Base-by-base conservation (phyloP, 2,888 invertebrate species). In the Orgyia antiqua region DNA sequence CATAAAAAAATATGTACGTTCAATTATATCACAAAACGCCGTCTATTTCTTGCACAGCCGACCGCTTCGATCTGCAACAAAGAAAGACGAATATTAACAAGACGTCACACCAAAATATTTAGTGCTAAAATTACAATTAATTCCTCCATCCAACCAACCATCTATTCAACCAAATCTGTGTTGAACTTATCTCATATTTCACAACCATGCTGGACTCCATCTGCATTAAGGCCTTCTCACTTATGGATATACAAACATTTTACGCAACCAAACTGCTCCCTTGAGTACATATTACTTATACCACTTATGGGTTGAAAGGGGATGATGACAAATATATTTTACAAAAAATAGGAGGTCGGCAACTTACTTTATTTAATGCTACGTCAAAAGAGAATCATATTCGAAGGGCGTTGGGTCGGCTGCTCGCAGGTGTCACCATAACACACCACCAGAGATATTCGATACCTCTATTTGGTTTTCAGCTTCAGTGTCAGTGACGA, bases 341-440 rank as follows among this genome's bases (percentile, higher is more conserved):
- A n/a, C n/a, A n/a, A n/a, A n/a, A n/a, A n/a, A n/a, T n/a, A n/a
- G n/a, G n/a, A n/a, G n/a, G n/a, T n/a, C n/a, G n/a, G n/a, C n/a
- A 64, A 86, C 87, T 87, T 53, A 87, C 87, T 65, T 71, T 41
- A 35, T 37, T 40, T 66, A 70, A 58, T 74, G 77, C 80, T 87
- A 87, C 83, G 87, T 87, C 57, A 87, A 70, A 61, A 87, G 84
- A 56, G 87, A 87, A 65, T 87, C 87, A 67, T 87, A 89, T 77
- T 79, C 88, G 77, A 79, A 89, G 74, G 89, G 88, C 57, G 84
- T 87, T 21, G 84, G 79, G 73, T 83, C 86, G 76, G 84, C 79
- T 74, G 87, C 87, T 54, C 88, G 82, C 65, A 89, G 69, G 64
- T 89, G 90, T 92, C 92, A 92, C 92, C 92, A 92, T 39, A 92